phyloP scores from a whole-genome alignment of 1,140 invertebrate genomes.

The Achroia grisella region DNA sequence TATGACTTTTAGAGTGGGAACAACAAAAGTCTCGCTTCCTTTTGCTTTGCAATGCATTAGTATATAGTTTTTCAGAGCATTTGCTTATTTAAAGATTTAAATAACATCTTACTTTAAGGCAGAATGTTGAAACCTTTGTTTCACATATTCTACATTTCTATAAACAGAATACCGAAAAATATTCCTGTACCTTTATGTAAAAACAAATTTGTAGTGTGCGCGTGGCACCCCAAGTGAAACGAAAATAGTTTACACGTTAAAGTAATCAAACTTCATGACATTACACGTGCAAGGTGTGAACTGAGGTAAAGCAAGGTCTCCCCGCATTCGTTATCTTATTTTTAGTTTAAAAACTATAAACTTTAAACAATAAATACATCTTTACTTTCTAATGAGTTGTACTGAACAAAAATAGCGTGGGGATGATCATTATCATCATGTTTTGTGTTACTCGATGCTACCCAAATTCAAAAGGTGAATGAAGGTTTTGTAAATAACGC shows the following conservation, averaged over 20 bases:
- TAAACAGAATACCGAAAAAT: too few relatives aligned
- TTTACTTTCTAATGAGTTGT: slow-evolving; percentile 41
- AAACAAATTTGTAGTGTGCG: slow-evolving; percentile 25
- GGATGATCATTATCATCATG: neutral
- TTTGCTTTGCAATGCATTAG: too few relatives aligned
- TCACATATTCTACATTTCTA: neutral
- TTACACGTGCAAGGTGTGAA: slow-evolving; percentile 61
- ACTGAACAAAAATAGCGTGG: slow-evolving; percentile 6
- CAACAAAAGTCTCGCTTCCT: too few relatives aligned
- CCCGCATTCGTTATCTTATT: slow-evolving; percentile 54
- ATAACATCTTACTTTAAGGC: too few relatives aligned
- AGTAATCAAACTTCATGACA: slow-evolving; percentile 56
- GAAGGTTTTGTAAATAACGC: slow-evolving; percentile 2
- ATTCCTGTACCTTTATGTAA: slow-evolving; percentile 2
- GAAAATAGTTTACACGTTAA: slow-evolving; percentile 44
- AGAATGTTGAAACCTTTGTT: too few relatives aligned
- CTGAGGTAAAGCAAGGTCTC: slow-evolving; percentile 42
- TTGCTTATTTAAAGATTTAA: too few relatives aligned
- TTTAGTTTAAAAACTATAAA: slow-evolving; percentile 38
- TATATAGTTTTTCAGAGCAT: too few relatives aligned
- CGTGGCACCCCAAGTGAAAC: slow-evolving; percentile 28
- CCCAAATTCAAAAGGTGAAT: neutral
- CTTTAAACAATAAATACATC: slow-evolving; percentile 42
- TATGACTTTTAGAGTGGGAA: too few relatives aligned
- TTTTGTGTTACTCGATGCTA: neutral